Conservation (phyloP, 1,140 invertebrate genomes). For the Dendroctonus ponderosae region DNA sequence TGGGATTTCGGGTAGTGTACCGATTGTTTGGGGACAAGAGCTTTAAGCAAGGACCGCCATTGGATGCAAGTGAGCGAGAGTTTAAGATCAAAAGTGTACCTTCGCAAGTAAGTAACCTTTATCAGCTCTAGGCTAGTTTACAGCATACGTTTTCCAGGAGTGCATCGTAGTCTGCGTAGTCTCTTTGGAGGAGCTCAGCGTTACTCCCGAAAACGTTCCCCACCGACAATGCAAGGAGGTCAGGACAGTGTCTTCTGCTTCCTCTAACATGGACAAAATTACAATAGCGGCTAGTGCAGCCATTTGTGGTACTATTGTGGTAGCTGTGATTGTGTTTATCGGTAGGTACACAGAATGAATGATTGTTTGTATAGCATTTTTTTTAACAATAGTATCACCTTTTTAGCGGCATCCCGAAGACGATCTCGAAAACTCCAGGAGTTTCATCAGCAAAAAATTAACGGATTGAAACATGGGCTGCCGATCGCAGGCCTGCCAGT, state of each 20-base stretch:
- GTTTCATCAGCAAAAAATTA: slow-evolving; percentile 64
- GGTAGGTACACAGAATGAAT: slow-evolving; percentile 9
- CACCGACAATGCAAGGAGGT: slow-evolving; percentile 86
- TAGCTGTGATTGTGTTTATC: slow-evolving; percentile 85
- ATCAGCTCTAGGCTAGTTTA: not conserved
- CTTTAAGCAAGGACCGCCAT: slow-evolving; percentile 83
- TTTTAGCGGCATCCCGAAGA: slow-evolving; percentile 65
- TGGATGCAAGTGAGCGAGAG: slow-evolving; percentile 83
- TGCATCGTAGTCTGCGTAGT: slow-evolving; percentile 91
- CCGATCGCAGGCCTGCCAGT: slow-evolving; percentile 69
- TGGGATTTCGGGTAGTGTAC: slow-evolving; percentile 87
- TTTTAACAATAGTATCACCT: not conserved
- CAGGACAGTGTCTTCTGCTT: slow-evolving; percentile 73
- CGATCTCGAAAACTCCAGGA: slow-evolving; percentile 73
- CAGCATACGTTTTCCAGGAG: slow-evolving; percentile 60
- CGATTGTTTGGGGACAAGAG: slow-evolving; percentile 84
- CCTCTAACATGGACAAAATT: slow-evolving; percentile 90
- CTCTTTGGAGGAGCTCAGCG: slow-evolving; percentile 80
- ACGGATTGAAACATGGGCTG: slow-evolving; percentile 59
- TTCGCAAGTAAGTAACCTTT: slow-evolving; percentile 62
- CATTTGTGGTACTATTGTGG: slow-evolving; percentile 89
- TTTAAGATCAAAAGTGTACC: slow-evolving; percentile 92
- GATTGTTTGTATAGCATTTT: not conserved
- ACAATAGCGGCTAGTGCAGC: slow-evolving; percentile 89
- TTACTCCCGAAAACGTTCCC: slow-evolving; percentile 81